Evolutionary conservation across 2,113 vertebrate species (phyloP), one percentile per base, ranked within the genome.

Genomic region (Takifugu flavidus): DNA sequence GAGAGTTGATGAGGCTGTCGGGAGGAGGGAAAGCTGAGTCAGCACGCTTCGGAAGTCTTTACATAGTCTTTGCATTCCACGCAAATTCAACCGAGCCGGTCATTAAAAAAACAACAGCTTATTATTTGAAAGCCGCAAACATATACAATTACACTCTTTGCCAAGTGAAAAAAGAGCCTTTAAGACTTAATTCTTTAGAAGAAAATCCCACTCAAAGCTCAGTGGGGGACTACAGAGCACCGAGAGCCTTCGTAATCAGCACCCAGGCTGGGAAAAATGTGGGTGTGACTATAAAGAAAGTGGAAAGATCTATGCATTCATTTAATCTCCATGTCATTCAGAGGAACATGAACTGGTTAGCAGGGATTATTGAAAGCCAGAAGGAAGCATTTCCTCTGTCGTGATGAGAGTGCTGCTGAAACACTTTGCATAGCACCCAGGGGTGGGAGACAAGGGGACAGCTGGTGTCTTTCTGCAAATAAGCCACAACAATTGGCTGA

Each of bases 1-100:
- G 95, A 77, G 91, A 90, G 84, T 95, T 94, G 85, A 98, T 91
- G 52, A 94, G 90, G 29, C 97, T 99, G 91, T 1, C 56, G 52
- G 8, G 4, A 39, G 34, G 1, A 39, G 11, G 7, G 59, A 59
- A 62, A 69, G 57, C 2, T 6, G 45, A 45, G 44, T 15, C 14
- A 15, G 14, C 13, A 15, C 13, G 2, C 14, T 45, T 20, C 20
- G 20, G 20, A 20, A 13, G 44, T 15, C 13, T 44, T 44, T 4
- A 45, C 2, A n/a, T 3, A 49, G n/a, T n/a, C 15, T 49, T 49
- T 49, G 47, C 47, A 25, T 25, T 49, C 12, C 12, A 45, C 14
- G 44, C 44, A 45, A 45, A 45, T 45, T 45, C 1, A 13, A 45
- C 44, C 1, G 13, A 45, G 13, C 14, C 44, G 3, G 4, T 13